These are phyloP conservation scores for Hydriomena furcata DNA, from an alignment of 2,888 invertebrate species.

Conservation along the genomic window DNA sequence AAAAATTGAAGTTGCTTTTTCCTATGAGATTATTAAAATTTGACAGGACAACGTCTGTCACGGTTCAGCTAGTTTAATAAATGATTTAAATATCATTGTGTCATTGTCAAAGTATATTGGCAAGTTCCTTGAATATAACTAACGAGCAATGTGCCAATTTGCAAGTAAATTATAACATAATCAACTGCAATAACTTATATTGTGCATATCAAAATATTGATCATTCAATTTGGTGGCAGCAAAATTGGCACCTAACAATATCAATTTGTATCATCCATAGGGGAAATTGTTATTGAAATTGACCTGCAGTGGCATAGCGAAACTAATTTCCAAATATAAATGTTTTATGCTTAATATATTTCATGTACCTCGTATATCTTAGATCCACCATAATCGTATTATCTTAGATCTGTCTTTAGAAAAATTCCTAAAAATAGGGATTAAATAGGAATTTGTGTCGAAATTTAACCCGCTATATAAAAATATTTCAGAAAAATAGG, in stretches of 20 bases:
- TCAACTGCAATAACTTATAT: constrained; percentile 3
- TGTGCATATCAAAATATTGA: constrained; percentile 6
- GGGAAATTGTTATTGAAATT: constrained; percentile 6
- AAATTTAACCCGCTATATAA: background rate
- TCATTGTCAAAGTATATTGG: too few relatives aligned
- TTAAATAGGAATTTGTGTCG: too few relatives aligned
- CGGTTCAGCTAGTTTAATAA: too few relatives aligned
- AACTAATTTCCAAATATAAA: background rate
- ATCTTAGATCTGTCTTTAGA: too few relatives aligned
- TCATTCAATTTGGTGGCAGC: constrained; percentile 6
- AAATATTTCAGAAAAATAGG: background rate
- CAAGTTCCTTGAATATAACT: background rate
- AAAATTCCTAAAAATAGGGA: too few relatives aligned
- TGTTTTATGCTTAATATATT: too few relatives aligned
- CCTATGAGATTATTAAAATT: too few relatives aligned
- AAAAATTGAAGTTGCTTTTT: too few relatives aligned
- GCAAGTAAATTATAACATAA: background rate
- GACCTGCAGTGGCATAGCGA: background rate
- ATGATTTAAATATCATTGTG: too few relatives aligned
- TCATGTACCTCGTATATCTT: too few relatives aligned
- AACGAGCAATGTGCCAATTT: background rate
- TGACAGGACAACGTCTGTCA: too few relatives aligned
- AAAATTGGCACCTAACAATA: constrained; percentile 18
- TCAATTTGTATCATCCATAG: constrained; percentile 4
- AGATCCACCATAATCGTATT: too few relatives aligned